These are phyloP conservation scores for Neosilurus hyrtlii DNA, from an alignment of 2,797 vertebrate species.

Conservation along the genomic window DNA sequence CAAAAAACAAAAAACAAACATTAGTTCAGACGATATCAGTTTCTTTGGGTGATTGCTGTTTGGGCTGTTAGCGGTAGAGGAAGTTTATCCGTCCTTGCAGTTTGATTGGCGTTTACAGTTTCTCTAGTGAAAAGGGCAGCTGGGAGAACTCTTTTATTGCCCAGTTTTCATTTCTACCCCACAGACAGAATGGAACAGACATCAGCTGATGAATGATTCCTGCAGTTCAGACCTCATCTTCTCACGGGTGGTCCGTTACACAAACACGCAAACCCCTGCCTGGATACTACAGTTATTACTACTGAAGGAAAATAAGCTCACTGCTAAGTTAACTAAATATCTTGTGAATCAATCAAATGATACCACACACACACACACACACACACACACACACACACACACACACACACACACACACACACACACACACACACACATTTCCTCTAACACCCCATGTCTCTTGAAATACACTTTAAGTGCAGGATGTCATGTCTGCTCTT, in stretches of 20 bases:
- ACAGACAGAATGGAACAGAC: constrained; percentile 40
- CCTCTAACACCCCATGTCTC: constrained; percentile 22
- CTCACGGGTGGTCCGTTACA: constrained; percentile 66
- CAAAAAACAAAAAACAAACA: too few relatives aligned
- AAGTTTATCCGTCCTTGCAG: not conserved
- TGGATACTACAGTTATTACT: constrained; percentile 35
- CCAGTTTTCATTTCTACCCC: constrained; percentile 25
- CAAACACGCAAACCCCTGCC: constrained; percentile 43
- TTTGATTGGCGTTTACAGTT: not conserved
- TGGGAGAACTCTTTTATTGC: constrained; percentile 4
- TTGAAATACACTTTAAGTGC: constrained; percentile 31
- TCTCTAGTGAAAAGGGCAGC: not conserved
- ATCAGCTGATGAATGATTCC: constrained; percentile 59
- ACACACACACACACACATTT: constrained; percentile 16
- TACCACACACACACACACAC: constrained; percentile 24
- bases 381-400: constrained; percentile 31
- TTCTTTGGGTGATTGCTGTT: too few relatives aligned
- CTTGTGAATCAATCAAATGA: constrained; percentile 59
- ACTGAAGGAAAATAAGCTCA: constrained; percentile 39
- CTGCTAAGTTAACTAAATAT: constrained; percentile 23
- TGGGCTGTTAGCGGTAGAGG: too few relatives aligned
- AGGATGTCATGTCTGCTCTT: constrained; percentile 21
- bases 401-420: constrained; percentile 24
- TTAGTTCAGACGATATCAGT: too few relatives aligned
- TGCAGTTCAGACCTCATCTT: constrained; percentile 49